Evolutionary conservation across 2,113 vertebrate genomes (phyloP), one percentile per base, ranked within the genome.

Genomic region (Oceanodroma tethys): DNA sequence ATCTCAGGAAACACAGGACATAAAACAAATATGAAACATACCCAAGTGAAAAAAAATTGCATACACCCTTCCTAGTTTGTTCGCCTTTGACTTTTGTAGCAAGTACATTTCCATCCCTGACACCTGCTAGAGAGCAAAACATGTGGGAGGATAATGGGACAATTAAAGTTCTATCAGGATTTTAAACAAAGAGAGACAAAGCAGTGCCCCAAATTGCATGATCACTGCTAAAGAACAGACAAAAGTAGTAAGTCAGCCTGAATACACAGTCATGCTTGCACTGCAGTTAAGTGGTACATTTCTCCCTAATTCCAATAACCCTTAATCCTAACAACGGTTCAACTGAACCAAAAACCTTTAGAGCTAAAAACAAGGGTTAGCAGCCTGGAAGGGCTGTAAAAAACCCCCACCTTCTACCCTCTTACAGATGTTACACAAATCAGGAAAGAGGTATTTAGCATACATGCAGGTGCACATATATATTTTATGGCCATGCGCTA

Each of bases 401-500:
- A 42, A 21, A 1, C 1, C 3, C 7, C 10, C 43, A 62, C 8
- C 4, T 67, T 76, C 56, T 23, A 18, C 55, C 38, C 19, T 55
- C 30, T 36, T 27, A 62, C 0, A 81, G 74, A 29, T 30, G 22
- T 59, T n/a, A 82, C n/a, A 58, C 13, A 45, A 40, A 72, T 29
- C 36, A 73, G 43, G 43, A 63, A 52, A 76, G n/a, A 72, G 9
- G 2, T 32, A 7, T 42, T 67, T 19, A 19, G 47, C 16, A 48
- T 23, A n/a, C 0, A 20, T 5, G 8, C 15, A 68, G 22, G 32
- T 16, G 10, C 25, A 79, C 16, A 22, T 11, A 48, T 1, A 42
- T 7, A 17, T 3, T n/a, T 11, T 18, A 19, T 1, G 1, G 9
- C 40, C n/a, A 65, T n/a, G 25, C 23, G 40, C 21, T 10, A 8